Percentiles rank a stretch among this genome's conserved stretches.
phyloP scores from a whole-genome alignment of 2,113 vertebrate genomes.

The Grammomys dolichurus region DNA sequence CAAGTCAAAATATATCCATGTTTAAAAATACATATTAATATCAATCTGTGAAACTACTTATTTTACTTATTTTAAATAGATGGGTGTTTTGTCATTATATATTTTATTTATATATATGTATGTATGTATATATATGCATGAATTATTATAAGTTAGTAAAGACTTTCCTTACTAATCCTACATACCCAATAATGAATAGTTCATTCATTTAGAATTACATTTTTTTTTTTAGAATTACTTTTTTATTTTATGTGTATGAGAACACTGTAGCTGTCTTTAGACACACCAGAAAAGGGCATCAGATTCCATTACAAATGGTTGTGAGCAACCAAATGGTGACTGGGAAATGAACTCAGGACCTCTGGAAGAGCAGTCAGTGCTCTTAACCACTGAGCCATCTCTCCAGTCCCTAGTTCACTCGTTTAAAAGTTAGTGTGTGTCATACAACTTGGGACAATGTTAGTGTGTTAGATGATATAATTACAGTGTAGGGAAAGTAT shows the following conservation, averaged over 20 bases:
- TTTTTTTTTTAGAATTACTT: neutral
- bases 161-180: neutral
- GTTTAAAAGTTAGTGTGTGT: neutral
- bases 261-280: no score
- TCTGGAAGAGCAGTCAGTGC: no score
- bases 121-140: neutral
- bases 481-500: neutral
- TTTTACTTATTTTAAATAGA: constrained; percentile 40
- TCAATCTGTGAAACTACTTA: neutral
- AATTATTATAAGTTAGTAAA: neutral
- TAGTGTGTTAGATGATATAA: neutral
- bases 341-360: no score
- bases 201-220: neutral
- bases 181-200: neutral
- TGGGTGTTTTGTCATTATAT: neutral
- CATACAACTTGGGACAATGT: neutral
- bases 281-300: no score
- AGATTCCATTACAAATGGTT: no score
- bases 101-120: no score
- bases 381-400: no score
- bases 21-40: neutral
- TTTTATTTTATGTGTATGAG: no score
- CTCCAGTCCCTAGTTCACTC: neutral
- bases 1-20: neutral
- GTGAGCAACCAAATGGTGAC: no score